Evolutionary conservation across 2,113 vertebrate genomes (phyloP), one percentile per base, ranked within the genome.

Genomic region (Anhinga rufa): DNA sequence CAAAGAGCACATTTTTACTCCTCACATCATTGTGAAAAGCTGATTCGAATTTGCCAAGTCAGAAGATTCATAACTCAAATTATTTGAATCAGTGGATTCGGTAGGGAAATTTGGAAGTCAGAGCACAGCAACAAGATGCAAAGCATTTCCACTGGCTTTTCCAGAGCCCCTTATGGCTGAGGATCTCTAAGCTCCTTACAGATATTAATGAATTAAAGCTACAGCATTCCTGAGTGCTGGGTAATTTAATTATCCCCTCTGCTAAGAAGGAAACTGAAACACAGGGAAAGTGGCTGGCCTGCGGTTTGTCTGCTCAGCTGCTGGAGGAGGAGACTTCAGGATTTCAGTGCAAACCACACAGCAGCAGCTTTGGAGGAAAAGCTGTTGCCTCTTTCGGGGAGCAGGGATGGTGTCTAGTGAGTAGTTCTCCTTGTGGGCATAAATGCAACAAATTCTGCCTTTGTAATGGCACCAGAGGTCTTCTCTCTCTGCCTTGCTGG

Each of bases 221-320:
- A 74, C 55, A 91, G 71, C 78, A 81, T 95, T 95, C 84, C 87
- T 3, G 13, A 95, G 84, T 74, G 66, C 84, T 74, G 82, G 71
- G 42, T 94, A 90, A 94, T 91, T 92, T 97, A 91, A 83, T 87
- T 94, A 97, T 91, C 71, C 58, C 22, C 69, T 94, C 48, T 95
- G 68, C 75, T 86, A 74, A 75, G 55, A 86, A 64, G 24, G 54
- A 95, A 94, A 44, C 69, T 54, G 86, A 92, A 86, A 65, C 51
- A 58, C 28, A 60, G 66, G 48, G 82, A 91, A 95, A 93, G 86
- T 65, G 78, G 11, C 81, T 80, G 71, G 49, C 71, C 70, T 90
- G 79, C 7, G 89, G 84, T 95, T 93, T 95, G 61, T 70, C 89
- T 91, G 86, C 71, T 85, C 48, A 78, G 78, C 66, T 91, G 68